Evolutionary conservation across 2,888 invertebrate genomes (phyloP).

Genomic region (Parapristionchus giblindavisi): DNA sequence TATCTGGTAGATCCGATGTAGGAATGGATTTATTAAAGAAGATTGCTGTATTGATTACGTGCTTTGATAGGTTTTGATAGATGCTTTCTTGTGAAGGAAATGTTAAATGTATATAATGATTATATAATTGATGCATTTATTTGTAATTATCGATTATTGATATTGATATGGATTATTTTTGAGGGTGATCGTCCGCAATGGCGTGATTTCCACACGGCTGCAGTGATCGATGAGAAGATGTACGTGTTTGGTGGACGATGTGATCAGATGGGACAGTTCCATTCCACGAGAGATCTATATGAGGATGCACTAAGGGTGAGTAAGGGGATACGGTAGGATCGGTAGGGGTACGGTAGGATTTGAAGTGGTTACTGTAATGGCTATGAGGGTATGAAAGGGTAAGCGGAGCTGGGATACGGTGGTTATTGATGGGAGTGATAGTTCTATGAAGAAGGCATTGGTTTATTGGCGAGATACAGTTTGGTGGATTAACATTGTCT

Average conservation of each 20-base stretch:
- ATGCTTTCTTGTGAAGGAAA: neutral
- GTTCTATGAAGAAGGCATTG: too few species aligned
- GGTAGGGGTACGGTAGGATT: constrained; percentile 15
- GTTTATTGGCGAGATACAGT: too few species aligned
- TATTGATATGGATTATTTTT: constrained; percentile 38
- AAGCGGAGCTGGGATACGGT: too few species aligned
- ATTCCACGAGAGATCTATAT: constrained; percentile 79
- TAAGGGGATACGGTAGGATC: constrained; percentile 19
- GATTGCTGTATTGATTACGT: neutral
- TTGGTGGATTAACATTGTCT: too few species aligned
- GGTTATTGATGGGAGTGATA: too few species aligned
- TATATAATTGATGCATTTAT: neutral
- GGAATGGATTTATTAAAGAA: neutral
- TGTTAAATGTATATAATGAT: neutral
- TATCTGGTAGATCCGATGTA: neutral
- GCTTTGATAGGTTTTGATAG: neutral
- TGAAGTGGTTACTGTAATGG: too few species aligned
- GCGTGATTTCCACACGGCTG: constrained; percentile 88
- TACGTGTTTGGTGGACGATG: constrained; percentile 90
- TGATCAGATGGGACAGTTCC: constrained; percentile 74
- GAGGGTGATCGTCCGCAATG: constrained; percentile 79
- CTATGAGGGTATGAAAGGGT: too few species aligned
- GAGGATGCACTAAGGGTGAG: constrained; percentile 71
- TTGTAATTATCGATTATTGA: neutral
- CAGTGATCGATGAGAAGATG: constrained; percentile 82